Percentiles rank a stretch among this genome's conserved stretches.
These are phyloP conservation scores for Phycodurus eques DNA, from an alignment of 2,113 vertebrate genomes.

Conservation along the genomic window DNA sequence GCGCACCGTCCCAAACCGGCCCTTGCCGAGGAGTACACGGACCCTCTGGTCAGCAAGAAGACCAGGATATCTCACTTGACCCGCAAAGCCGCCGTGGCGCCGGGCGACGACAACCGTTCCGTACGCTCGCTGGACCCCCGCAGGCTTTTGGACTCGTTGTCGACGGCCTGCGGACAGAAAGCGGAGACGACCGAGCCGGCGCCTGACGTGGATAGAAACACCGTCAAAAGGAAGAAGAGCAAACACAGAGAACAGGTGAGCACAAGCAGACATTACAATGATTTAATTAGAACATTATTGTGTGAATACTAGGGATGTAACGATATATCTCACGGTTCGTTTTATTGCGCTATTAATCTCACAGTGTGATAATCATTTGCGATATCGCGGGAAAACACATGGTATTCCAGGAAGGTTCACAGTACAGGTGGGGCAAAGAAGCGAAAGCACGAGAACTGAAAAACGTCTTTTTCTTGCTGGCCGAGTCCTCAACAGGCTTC, in stretches of 20 bases:
- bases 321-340: too few relatives aligned
- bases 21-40: slow-evolving; percentile 76
- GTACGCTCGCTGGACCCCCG: slow-evolving; percentile 68
- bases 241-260: slow-evolving; percentile 82
- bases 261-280: too few relatives aligned
- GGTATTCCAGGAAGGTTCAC: too few relatives aligned
- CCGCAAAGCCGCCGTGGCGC: slow-evolving; percentile 71
- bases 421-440: too few relatives aligned
- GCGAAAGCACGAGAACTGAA: too few relatives aligned
- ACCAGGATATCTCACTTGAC: slow-evolving; percentile 82
- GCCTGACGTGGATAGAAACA: slow-evolving; percentile 41
- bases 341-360: too few relatives aligned
- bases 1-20: slow-evolving; percentile 67
- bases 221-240: slow-evolving; percentile 73
- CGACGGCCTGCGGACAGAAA: slow-evolving; percentile 75
- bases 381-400: too few relatives aligned
- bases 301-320: too few relatives aligned
- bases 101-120: slow-evolving; percentile 46
- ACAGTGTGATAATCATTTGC: too few relatives aligned
- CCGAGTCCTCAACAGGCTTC: too few relatives aligned
- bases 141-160: slow-evolving; percentile 73
- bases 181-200: slow-evolving; percentile 24
- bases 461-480: too few relatives aligned
- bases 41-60: slow-evolving; percentile 83
- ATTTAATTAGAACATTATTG: too few relatives aligned